A percentile compares a stretch with the other conserved stretches of the same genome.
These are phyloP conservation scores for Smittia aterrima DNA, from an alignment of 2,888 invertebrate species.

Conservation along the genomic window DNA sequence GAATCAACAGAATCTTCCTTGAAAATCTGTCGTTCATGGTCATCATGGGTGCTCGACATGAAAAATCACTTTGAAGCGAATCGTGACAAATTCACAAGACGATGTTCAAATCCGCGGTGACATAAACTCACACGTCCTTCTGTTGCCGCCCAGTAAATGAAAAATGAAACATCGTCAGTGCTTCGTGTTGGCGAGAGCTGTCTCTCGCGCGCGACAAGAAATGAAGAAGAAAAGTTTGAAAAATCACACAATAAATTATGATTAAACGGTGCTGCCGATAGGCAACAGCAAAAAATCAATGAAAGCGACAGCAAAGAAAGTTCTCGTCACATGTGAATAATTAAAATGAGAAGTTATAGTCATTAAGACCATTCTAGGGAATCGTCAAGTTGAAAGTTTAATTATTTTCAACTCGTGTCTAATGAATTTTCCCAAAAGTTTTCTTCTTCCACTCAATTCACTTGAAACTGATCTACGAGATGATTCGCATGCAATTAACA, in stretches of 20 bases:
- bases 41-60: slow-evolving; percentile 27
- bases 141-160: neutral
- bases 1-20: slow-evolving; percentile 14
- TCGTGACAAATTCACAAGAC: neutral
- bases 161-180: neutral
- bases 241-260: slow-evolving; percentile 33
- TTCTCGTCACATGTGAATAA: too few species aligned
- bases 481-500: neutral
- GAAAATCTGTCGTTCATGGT: slow-evolving; percentile 22
- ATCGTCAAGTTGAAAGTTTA: too few species aligned
- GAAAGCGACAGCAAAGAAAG: slow-evolving; percentile 28
- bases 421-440: too few species aligned
- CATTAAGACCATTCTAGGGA: too few species aligned
- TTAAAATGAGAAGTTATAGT: too few species aligned
- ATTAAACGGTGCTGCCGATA: slow-evolving; percentile 16
- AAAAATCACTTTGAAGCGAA: slow-evolving; percentile 38
- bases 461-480: neutral
- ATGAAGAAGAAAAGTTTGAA: neutral
- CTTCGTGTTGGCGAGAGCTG: neutral
- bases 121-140: neutral
- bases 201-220: neutral
- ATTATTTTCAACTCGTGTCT: too few species aligned
- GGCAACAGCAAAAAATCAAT: slow-evolving; percentile 28
- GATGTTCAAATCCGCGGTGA: neutral
- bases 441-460: too few species aligned